Base-by-base conservation (phyloP, 2,113 vertebrate genomes). In the Lophochroa leadbeateri region DNA sequence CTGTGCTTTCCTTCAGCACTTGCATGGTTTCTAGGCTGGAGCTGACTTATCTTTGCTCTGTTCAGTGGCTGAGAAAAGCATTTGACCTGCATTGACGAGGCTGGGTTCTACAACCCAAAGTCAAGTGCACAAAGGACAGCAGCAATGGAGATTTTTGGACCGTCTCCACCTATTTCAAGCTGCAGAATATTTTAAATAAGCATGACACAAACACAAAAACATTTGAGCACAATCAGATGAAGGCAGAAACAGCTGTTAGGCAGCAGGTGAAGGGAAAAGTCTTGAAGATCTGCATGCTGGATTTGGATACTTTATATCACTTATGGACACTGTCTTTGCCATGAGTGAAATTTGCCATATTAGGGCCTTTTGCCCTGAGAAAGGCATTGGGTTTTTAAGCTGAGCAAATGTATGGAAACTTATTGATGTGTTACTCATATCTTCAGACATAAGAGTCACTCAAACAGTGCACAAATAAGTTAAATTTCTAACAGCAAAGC, bases 401-500 rank as follows among this genome's bases (percentile, higher is more conserved):
- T 57, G 84, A 76, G 67, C 74, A 76, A 84, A 49, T 2, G 29
- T 31, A 47, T 9, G 31, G 39, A 47, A 70, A 28, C 19, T 20
- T 31, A n/a, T 15, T 44, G 52, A 35, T 72, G 5, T 47, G 53
- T 61, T 81, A 33, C 14, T 23, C 58, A 76, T 77, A 8, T 87
- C 93, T 94, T 37, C 25, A 69, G 20, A 8, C 15, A 20, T 60
- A 72, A 75, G 87, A 19, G 18, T 49, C n/a, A 41, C 0, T 5
- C 46, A 63, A 61, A 39, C 16, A 43, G 41, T 17, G 1, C 1
- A 0, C 76, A 35, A n/a, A 4, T 12, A n/a, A 86, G 78, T 70
- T 88, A 69, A 85, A 85, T 96, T 82, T 47, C 49, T 72, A 85
- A 82, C 35, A 70, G 20, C 31, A 69, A 44, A 23, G 43, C 37